Conservation (phyloP, 2,797 vertebrate species). For the Onychomys leucogaster region DNA sequence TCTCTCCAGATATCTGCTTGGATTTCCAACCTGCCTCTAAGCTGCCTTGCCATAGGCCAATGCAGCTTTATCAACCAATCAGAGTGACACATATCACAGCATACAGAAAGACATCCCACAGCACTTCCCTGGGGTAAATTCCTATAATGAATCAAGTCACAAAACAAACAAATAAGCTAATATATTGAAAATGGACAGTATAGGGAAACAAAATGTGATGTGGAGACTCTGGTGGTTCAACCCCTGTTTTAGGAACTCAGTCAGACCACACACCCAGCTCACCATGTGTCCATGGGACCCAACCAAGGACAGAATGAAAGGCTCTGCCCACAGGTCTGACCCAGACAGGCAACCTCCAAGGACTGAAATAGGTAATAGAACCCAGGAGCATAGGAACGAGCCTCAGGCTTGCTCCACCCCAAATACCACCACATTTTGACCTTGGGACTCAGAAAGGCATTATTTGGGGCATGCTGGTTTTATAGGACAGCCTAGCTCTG, state of each 20-base stretch:
- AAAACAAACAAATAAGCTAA: not conserved
- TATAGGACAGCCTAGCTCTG: not conserved
- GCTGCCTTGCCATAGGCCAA: too few relatives aligned
- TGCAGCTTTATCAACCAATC: too few relatives aligned
- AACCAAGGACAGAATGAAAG: not conserved
- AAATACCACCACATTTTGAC: not conserved
- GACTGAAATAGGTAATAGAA: not conserved
- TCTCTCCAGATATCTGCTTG: too few relatives aligned
- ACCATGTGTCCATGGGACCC: not conserved
- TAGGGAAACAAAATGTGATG: not conserved
- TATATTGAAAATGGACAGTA: not conserved
- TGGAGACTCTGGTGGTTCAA: not conserved
- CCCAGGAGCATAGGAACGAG: not conserved
- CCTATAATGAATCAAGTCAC: not conserved
- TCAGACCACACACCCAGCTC: not conserved
- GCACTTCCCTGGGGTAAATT: not conserved
- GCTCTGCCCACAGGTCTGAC: not conserved
- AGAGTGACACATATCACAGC: too few relatives aligned
- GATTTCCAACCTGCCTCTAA: too few relatives aligned
- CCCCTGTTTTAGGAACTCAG: too few relatives aligned
- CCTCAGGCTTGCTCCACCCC: rapidly evolving
- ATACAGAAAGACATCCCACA: too few relatives aligned
- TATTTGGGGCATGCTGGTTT: not conserved
- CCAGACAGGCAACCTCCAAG: not conserved
- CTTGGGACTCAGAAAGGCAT: not conserved